Conservation (phyloP, 2,113 vertebrate genomes). For the Mugil cephalus region DNA sequence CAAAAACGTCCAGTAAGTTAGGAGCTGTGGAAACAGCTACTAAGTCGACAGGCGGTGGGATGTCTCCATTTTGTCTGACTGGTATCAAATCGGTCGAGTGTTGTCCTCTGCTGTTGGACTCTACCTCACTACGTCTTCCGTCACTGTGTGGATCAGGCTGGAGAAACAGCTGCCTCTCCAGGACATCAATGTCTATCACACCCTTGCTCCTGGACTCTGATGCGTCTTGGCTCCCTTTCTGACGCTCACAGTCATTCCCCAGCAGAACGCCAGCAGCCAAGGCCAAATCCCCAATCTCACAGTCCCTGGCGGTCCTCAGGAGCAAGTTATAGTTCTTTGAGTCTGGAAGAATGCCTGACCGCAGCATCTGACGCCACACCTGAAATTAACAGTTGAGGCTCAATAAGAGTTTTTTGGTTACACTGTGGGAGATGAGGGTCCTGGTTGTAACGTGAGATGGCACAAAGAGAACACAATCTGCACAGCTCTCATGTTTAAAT, state of each 20-base stretch:
- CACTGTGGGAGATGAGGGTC: too few relatives aligned
- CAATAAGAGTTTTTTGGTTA: too few relatives aligned
- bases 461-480: too few relatives aligned
- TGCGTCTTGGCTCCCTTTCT: neutral
- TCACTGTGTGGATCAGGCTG: slow-evolving; percentile 40
- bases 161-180: slow-evolving; percentile 86
- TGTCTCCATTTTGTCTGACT: slow-evolving; percentile 17
- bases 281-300: slow-evolving; percentile 85
- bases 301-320: slow-evolving; percentile 89
- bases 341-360: slow-evolving; percentile 85
- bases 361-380: slow-evolving; percentile 94
- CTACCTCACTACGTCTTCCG: neutral
- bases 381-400: slow-evolving; percentile 62
- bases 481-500: too few relatives aligned
- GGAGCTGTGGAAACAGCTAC: slow-evolving; percentile 50
- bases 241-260: slow-evolving; percentile 1
- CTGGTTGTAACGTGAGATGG: too few relatives aligned
- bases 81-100: slow-evolving; percentile 36
- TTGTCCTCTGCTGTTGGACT: neutral
- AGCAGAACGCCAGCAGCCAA: slow-evolving; percentile 86
- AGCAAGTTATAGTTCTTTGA: slow-evolving; percentile 89
- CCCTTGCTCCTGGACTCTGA: neutral
- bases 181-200: slow-evolving; percentile 73
- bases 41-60: neutral
- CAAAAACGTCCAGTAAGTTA: slow-evolving; percentile 86